A percentile compares a stretch with the other conserved stretches of the same genome.
phyloP scores from a whole-genome alignment of 2,113 vertebrate species.

The Cervus canadensis region DNA sequence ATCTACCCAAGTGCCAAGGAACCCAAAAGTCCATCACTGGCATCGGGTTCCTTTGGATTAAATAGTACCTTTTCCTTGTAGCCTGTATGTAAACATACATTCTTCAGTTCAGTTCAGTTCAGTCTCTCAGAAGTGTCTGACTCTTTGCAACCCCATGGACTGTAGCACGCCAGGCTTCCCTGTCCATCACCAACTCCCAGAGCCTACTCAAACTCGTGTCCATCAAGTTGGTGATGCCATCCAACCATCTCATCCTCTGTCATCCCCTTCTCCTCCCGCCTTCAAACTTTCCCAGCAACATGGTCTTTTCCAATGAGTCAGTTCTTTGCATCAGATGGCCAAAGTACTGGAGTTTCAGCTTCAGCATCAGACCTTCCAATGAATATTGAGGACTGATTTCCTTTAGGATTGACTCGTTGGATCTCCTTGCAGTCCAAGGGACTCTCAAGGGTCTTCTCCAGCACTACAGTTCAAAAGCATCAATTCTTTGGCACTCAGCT shows the following conservation, averaged over 20 bases:
- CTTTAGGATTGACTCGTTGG: not conserved
- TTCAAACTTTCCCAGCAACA: not conserved
- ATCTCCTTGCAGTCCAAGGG: not conserved
- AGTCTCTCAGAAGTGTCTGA: not conserved
- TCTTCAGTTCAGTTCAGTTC: not conserved
- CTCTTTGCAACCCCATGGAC: not conserved
- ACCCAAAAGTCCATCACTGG: not conserved
- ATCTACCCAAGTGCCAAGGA: not conserved
- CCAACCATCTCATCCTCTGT: not conserved
- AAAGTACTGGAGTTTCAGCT: not conserved
- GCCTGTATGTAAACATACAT: not conserved
- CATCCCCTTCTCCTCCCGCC: fast-evolving
- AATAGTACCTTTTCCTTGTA: not conserved
- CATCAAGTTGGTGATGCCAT: not conserved
- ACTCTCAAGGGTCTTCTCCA: not conserved
- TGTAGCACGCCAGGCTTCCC: not conserved
- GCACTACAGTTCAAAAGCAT: not conserved
- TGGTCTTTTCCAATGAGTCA: not conserved
- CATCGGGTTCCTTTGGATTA: not conserved
- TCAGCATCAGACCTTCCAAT: not conserved
- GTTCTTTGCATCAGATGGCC: not conserved
- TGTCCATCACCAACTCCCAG: not conserved
- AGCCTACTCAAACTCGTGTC: not conserved
- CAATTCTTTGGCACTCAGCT: fast-evolving
- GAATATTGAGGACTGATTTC: not conserved